Evolutionary conservation across 1,140 invertebrate species (phyloP), one percentile per base, ranked within the genome.

Genomic region (Nasonia longicornis): DNA sequence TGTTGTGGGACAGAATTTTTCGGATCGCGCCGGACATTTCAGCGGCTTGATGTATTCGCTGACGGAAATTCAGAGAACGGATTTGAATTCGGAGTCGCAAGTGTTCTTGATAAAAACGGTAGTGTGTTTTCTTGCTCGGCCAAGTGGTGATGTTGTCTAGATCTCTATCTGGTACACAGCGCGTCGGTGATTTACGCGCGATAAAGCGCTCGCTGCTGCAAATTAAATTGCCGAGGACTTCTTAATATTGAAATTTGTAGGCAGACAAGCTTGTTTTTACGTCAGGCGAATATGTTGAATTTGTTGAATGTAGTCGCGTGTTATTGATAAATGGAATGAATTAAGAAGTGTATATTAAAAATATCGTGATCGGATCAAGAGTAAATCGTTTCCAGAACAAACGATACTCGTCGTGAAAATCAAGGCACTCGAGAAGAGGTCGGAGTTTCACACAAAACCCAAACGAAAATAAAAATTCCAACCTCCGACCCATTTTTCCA

Each of bases 401-500:
- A 42, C 10, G 1, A 42, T 42, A 42, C 10, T 42, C 38, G 38
- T 11, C 10, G 38, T 42, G 38, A 42, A 42, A 42, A 42, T 42
- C 1, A 10, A 42, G 38, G 6, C 1, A 8, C 38, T 42, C 38
- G 38, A 42, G 38, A 42, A 8, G 31, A 35, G 7, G 38, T 42
- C 38, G 6, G 38, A 42, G 38, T 38, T 38, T 38, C 38, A 42
- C 38, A 7, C 7, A 42, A 42, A 42, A 42, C 38, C 38, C 38
- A 10, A 52, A 52, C 12, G 16, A 52, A 20, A 52, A 52, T 52
- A 52, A 52, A 52, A 66, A 66, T 66, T 26, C 63, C 20, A 66
- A 26, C 8, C 63, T 64, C 10, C 67, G 38, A 45, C 11, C 45
- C 72, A 64, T 75, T 75, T 75, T 35, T 31, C 52, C 73, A n/a